Percentiles rank a stretch among this genome's conserved stretches.
Conservation (phyloP, 2,888 invertebrate genomes). For the Spialia ferax region DNA sequence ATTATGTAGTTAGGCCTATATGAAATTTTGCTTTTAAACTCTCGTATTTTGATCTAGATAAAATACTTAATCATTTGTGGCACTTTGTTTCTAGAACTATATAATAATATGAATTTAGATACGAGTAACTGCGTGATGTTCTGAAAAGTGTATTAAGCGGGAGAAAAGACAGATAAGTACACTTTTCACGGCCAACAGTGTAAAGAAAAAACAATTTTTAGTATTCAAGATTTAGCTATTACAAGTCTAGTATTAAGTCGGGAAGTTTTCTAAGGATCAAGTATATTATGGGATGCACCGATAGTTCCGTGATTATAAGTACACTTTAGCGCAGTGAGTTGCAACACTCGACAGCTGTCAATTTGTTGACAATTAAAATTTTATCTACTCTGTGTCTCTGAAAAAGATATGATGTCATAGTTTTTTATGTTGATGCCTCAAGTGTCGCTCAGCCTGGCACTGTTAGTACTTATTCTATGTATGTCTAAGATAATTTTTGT, state of each 20-base stretch:
- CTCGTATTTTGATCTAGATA: not conserved
- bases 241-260: constrained; percentile 61
- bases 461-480: too few relatives aligned
- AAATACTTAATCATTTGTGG: too few relatives aligned
- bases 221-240: constrained; percentile 61
- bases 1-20: constrained; percentile 17
- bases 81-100: not conserved
- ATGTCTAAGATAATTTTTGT: too few relatives aligned
- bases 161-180: not conserved
- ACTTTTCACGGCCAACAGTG: constrained; percentile 46
- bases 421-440: too few relatives aligned
- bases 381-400: not conserved
- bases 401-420: not conserved
- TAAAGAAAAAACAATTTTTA: constrained; percentile 49
- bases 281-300: constrained; percentile 53
- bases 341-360: constrained; percentile 19
- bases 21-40: constrained; percentile 10
- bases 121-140: not conserved
- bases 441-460: too few relatives aligned
- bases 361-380: not conserved
- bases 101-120: not conserved
- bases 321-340: constrained; percentile 48
- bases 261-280: constrained; percentile 56
- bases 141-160: not conserved
- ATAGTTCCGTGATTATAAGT: constrained; percentile 58